Percentiles rank a stretch among this genome's conserved stretches.
These are phyloP conservation scores for Lithophane leautieri DNA, from an alignment of 2,888 invertebrate genomes.

Conservation along the genomic window DNA sequence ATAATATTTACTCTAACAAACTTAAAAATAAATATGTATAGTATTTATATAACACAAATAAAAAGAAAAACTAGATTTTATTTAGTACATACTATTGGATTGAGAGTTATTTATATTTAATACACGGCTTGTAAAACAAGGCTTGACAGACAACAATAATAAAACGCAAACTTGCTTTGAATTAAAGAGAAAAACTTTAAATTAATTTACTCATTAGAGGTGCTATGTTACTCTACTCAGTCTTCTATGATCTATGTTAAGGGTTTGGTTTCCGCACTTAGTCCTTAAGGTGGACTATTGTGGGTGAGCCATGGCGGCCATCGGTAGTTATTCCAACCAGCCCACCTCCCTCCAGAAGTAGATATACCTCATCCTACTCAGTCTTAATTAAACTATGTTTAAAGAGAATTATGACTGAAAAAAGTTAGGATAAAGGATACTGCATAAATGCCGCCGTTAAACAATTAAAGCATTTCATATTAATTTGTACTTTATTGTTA, in stretches of 20 bases:
- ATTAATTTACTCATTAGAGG: background rate
- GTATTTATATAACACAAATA: too few species aligned
- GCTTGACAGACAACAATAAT: background rate
- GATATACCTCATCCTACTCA: too few species aligned
- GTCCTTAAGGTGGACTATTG: too few species aligned
- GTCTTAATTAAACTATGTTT: background rate
- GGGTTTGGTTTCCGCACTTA: too few species aligned
- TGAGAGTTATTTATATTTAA: background rate
- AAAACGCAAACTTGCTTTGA: background rate
- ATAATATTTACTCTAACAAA: too few species aligned
- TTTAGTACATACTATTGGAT: background rate
- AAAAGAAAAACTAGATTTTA: too few species aligned
- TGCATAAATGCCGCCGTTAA: background rate
- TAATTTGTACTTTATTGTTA: constrained; percentile 15
- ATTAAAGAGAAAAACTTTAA: background rate
- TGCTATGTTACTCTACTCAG: too few species aligned
- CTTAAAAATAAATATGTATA: too few species aligned
- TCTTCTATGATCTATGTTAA: too few species aligned
- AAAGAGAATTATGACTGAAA: background rate
- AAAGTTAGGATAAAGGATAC: background rate
- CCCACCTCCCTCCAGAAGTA: background rate
- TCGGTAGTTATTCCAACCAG: too few species aligned
- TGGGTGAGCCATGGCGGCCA: too few species aligned
- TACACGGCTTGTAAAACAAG: background rate
- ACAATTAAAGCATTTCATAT: constrained; percentile 20